Percentiles rank a stretch among this genome's conserved stretches.
phyloP scores from a whole-genome alignment of 2,888 invertebrate genomes.

The Sinhomidia bicolor region DNA sequence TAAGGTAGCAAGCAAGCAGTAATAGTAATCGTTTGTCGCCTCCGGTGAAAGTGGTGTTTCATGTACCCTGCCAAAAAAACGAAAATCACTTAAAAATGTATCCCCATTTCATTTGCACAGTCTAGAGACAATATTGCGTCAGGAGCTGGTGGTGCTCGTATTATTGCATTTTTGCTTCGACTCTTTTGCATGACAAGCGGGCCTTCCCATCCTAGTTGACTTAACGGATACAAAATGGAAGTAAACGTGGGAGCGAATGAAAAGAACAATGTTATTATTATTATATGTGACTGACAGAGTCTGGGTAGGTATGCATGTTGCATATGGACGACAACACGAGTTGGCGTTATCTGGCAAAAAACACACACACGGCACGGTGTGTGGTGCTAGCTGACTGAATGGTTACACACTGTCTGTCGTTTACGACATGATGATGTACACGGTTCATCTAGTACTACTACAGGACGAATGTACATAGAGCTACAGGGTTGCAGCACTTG shows the following conservation, averaged over 20 bases:
- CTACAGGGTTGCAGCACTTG: not conserved
- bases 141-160: not conserved
- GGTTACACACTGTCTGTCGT: not conserved
- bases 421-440: not conserved
- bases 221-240: conserved; percentile 13
- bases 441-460: not conserved
- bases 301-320: conserved; percentile 9
- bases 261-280: conserved; percentile 29
- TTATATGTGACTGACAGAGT: conserved; percentile 57
- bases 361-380: conserved; percentile 1
- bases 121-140: conserved; percentile 49
- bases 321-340: conserved; percentile 24
- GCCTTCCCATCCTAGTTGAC: not conserved
- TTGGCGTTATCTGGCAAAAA: conserved; percentile 35
- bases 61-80: conserved; percentile 66
- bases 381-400: no score
- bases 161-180: conserved; percentile 16
- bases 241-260: conserved; percentile 4
- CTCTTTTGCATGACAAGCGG: conserved; percentile 5
- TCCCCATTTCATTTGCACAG: conserved; percentile 3
- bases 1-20: not conserved
- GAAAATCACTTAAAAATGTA: conserved; percentile 54
- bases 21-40: conserved; percentile 28
- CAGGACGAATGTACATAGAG: not conserved
- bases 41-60: conserved; percentile 62